phyloP scores from a whole-genome alignment of 2,888 invertebrate species.

The Panzeria rudis region DNA sequence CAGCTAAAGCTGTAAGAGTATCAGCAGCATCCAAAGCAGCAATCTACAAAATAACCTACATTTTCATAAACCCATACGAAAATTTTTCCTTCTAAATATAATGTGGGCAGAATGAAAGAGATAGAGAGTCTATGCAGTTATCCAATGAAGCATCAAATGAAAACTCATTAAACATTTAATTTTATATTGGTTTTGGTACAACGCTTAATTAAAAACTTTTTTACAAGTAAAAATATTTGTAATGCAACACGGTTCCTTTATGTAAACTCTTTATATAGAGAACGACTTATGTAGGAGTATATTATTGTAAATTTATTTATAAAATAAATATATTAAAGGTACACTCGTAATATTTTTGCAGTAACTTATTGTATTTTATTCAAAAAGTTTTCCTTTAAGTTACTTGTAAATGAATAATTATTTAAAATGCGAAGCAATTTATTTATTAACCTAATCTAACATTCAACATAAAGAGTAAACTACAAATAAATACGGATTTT shows the following conservation, averaged over 20 bases:
- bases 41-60: constrained; percentile 38
- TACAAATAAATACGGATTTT: no score
- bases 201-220: constrained; percentile 73
- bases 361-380: no score
- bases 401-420: no score
- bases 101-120: background rate
- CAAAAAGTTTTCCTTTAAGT: no score
- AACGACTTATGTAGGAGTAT: background rate
- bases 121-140: constrained; percentile 30
- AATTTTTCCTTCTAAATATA: background rate
- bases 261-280: constrained; percentile 2
- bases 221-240: constrained; percentile 54
- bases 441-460: no score
- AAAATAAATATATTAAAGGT: constrained; percentile 6
- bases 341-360: no score
- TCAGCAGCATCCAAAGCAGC: constrained; percentile 6
- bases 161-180: constrained; percentile 73
- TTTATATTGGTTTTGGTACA: constrained; percentile 70
- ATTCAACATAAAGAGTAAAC: no score
- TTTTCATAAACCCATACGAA: background rate
- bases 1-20: constrained; percentile 18
- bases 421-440: no score
- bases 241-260: constrained; percentile 57
- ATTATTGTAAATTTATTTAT: background rate
- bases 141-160: constrained; percentile 65